These are phyloP conservation scores for Marasmarcha lunaedactyla DNA, from an alignment of 2,888 invertebrate genomes.

Conservation along the genomic window DNA sequence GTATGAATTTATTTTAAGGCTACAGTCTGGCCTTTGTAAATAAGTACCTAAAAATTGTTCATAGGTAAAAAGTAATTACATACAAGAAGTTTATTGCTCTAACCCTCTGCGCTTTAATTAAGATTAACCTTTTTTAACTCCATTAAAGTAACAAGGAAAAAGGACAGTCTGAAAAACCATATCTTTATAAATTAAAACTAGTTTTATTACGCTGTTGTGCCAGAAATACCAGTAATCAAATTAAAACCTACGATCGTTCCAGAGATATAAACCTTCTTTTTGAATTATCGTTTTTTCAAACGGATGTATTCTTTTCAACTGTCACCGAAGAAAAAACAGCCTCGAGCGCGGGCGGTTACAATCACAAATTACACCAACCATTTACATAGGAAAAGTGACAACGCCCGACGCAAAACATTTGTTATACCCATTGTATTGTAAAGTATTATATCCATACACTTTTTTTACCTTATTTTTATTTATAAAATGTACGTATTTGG, in stretches of 20 bases:
- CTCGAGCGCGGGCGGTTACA: slow-evolving; percentile 17
- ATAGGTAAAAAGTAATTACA: no score
- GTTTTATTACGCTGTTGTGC: no score
- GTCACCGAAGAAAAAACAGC: slow-evolving; percentile 23
- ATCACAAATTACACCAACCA: slow-evolving; percentile 56
- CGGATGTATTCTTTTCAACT: slow-evolving; percentile 21
- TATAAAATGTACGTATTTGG: slow-evolving; percentile 61
- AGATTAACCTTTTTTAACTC: no score
- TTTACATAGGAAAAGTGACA: slow-evolving; percentile 66
- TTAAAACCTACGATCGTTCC: background rate
- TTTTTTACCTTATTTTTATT: slow-evolving; percentile 50
- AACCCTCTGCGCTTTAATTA: no score
- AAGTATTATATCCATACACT: slow-evolving; percentile 37
- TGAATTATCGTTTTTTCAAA: slow-evolving; percentile 8
- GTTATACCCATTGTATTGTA: slow-evolving; percentile 56
- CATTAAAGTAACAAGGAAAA: no score
- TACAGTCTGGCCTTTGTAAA: no score
- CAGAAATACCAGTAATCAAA: no score
- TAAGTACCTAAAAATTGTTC: no score
- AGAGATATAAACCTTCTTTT: background rate
- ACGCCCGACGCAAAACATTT: slow-evolving; percentile 51
- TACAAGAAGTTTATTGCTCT: no score
- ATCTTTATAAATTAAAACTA: no score
- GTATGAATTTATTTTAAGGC: no score
- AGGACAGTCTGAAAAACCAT: no score